Percentiles rank a stretch among this genome's conserved stretches.
phyloP scores from a whole-genome alignment of 2,888 invertebrate genomes.

The Tryphoninae sp. region DNA sequence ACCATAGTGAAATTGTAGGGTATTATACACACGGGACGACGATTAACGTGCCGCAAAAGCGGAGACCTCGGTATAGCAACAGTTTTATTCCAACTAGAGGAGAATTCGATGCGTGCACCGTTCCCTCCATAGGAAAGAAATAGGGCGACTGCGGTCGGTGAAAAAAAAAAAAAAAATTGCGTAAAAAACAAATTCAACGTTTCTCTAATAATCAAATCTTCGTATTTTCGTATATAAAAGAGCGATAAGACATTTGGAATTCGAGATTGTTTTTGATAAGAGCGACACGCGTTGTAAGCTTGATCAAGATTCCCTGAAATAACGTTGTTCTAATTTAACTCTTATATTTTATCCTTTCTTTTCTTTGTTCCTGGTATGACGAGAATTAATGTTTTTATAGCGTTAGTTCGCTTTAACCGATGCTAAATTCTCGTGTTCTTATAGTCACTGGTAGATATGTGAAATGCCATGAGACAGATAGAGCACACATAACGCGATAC shows the following conservation, averaged over 20 bases:
- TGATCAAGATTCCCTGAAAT: too few species aligned
- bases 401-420: too few species aligned
- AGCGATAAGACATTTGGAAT: too few species aligned
- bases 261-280: too few species aligned
- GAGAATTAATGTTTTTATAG: slow-evolving; percentile 16
- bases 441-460: too few species aligned
- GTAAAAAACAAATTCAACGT: not conserved
- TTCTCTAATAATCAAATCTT: not conserved
- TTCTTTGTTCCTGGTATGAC: too few species aligned
- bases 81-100: slow-evolving; percentile 36
- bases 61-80: slow-evolving; percentile 43
- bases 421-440: too few species aligned
- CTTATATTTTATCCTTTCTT: too few species aligned
- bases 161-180: not conserved
- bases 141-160: not conserved
- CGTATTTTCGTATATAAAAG: not conserved
- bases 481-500: slow-evolving; percentile 10
- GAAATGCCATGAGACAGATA: slow-evolving; percentile 15
- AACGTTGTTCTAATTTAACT: too few species aligned
- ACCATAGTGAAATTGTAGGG: slow-evolving; percentile 26
- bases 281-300: too few species aligned
- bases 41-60: slow-evolving; percentile 56
- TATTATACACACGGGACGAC: slow-evolving; percentile 48
- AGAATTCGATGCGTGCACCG: slow-evolving; percentile 51
- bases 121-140: slow-evolving; percentile 11